Evolutionary conservation across 2,888 invertebrate genomes (phyloP), one percentile per base, ranked within the genome.

Genomic region (Frankliniella intonsa): DNA sequence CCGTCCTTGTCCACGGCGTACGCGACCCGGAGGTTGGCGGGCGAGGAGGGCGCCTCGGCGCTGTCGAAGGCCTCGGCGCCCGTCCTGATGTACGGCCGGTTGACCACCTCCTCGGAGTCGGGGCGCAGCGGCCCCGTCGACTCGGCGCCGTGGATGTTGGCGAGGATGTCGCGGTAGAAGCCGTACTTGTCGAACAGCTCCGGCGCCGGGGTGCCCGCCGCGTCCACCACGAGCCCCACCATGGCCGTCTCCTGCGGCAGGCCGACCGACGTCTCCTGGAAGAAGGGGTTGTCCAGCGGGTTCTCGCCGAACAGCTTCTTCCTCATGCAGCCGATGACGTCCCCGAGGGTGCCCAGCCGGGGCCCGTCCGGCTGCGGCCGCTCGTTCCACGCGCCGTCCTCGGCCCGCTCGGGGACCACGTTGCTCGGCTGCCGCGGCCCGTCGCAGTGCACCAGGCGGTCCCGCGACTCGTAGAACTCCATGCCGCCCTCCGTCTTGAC

Each of bases 281-380:
- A 94, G 84, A 94, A 89, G 0, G 94, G 94, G 88, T 92, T 94
- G 84, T 94, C 94, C 82, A 94, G 87, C 0, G 94, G 94, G 87
- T 94, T 91, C 83, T 90, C 89, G 0, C 94, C 94, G 86, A 94
- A 95, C 86, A 92, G 94, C 88, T 93, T 93, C 0, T 89, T 89
- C 87, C 93, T 94, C 50, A 93, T 91, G 85, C 95, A 95, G 84
- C 93, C 92, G 27, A 95, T 92, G 88, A 93, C 93, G 84, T 93
- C 92, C 0, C 94, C 94, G 38, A 95, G 87, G 2, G 92, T 91
- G 83, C 88, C 88, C 0, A 94, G 87, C 82, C 93, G 89, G 0
- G 88, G 88, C 55, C 84, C 85, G 62, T 87, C 86, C 0, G 86
- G 84, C 82, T 83, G 83, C 25, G 85, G 85, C 25, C 84, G 83